phyloP scores from a whole-genome alignment of 30 jellyfish, hydroid and myxozoan genomes.

The Calvadosia cruxmelitensis region DNA sequence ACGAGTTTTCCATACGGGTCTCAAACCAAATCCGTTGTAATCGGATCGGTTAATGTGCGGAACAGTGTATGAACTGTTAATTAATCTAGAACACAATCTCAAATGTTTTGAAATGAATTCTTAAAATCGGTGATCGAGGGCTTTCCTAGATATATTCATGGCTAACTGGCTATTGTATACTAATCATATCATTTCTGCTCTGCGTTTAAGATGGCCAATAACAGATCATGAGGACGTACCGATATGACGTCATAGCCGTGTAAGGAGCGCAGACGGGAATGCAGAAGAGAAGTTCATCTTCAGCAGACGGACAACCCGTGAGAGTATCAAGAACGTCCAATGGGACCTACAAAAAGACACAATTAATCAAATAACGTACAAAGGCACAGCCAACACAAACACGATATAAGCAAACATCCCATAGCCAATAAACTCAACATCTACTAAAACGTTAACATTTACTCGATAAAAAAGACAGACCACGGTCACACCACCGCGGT shows the following conservation, averaged over 20 bases:
- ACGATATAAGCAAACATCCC: background rate
- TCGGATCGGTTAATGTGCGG: no score
- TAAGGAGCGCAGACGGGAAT: slow-evolving; percentile 96
- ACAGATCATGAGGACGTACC: slow-evolving; percentile 23
- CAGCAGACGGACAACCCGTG: slow-evolving; percentile 72
- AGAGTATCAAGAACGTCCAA: slow-evolving; percentile 53
- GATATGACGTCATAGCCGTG: slow-evolving; percentile 54
- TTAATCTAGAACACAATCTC: no score
- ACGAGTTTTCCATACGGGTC: no score
- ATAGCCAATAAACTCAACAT: background rate
- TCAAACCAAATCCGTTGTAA: no score
- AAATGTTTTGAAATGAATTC: no score
- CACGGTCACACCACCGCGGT: no score
- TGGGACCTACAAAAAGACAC: slow-evolving; percentile 33
- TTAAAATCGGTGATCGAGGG: background rate
- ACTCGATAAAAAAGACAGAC: background rate
- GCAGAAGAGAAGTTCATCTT: slow-evolving; percentile 57
- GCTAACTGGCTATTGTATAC: background rate
- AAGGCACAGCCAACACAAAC: background rate
- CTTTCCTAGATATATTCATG: background rate
- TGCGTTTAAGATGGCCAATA: no score
- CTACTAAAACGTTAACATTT: background rate
- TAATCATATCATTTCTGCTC: background rate
- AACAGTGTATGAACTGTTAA: no score
- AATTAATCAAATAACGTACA: no score